Conservation (phyloP, 23 tunicate species). For the Corella eumyota region DNA sequence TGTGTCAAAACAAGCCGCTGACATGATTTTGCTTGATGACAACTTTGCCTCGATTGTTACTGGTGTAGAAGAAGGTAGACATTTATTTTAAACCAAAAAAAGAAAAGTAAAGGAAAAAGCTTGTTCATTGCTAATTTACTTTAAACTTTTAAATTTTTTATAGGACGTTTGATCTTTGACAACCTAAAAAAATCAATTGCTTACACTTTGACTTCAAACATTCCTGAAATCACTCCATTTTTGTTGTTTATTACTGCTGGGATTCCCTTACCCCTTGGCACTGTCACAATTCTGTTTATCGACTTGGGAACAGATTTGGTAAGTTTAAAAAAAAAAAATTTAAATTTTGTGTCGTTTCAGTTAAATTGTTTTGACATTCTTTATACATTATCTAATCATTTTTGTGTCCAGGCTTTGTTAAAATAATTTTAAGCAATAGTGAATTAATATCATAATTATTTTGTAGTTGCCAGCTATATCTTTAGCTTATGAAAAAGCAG, state of each 20-base stretch:
- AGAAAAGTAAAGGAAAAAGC: too few species aligned
- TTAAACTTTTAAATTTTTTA: too few species aligned
- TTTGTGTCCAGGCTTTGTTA: too few species aligned
- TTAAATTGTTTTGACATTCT: too few species aligned
- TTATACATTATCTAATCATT: too few species aligned
- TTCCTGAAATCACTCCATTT: constrained; percentile 91
- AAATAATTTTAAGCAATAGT: too few species aligned
- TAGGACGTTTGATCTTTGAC: constrained; percentile 96
- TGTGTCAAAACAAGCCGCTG: constrained; percentile 99
- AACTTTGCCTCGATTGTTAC: constrained; percentile 98
- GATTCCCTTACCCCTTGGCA: constrained; percentile 72
- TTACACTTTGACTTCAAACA: constrained; percentile 96
- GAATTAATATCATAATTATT: too few species aligned
- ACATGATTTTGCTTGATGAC: constrained; percentile 99
- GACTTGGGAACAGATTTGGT: constrained; percentile 78
- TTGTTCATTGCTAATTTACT: too few species aligned
- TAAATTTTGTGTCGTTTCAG: too few species aligned
- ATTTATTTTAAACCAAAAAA: too few species aligned
- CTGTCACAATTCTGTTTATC: constrained; percentile 66
- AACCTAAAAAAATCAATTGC: constrained; percentile 98
- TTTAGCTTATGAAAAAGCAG: constrained; percentile 98
- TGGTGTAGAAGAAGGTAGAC: constrained; percentile 94
- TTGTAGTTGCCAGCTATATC: constrained; percentile 95
- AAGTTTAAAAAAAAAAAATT: too few species aligned
- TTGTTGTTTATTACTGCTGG: constrained; percentile 42